These are phyloP conservation scores for Synanceia verrucosa DNA, from an alignment of 2,797 vertebrate genomes.

Conservation along the genomic window DNA sequence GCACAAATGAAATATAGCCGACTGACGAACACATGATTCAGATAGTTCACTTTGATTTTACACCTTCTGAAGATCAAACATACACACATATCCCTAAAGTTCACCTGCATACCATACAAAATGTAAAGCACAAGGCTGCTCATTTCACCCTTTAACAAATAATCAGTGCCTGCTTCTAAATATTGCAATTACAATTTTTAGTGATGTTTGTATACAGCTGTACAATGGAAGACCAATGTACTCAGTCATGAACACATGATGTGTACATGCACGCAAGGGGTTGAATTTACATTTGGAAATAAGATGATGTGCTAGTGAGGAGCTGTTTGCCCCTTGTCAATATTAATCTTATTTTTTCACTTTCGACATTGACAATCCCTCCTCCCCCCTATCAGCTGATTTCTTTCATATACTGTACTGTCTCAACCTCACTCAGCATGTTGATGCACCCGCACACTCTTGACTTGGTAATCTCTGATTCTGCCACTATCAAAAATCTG, in stretches of 20 bases:
- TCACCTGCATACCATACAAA: neutral
- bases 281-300: conserved; percentile 1
- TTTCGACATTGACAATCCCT: too few species aligned
- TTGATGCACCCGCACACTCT: too few species aligned
- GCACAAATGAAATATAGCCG: neutral
- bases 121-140: neutral
- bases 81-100: neutral
- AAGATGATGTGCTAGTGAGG: neutral
- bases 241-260: neutral
- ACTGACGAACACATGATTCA: neutral
- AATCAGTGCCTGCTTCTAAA: neutral
- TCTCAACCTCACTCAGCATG: too few species aligned
- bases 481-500: too few species aligned
- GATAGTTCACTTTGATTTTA: neutral
- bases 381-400: too few species aligned
- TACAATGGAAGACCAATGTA: neutral
- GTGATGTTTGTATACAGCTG: neutral
- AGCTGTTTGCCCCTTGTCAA: neutral
- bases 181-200: neutral
- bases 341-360: conserved; percentile 1
- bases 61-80: neutral
- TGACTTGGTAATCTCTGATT: too few species aligned
- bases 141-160: neutral
- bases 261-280: neutral
- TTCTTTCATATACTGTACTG: too few species aligned